Evolutionary conservation across 1,140 invertebrate genomes (phyloP), one percentile per base, ranked within the genome.

Genomic region (Trialeurodes vaporariorum): DNA sequence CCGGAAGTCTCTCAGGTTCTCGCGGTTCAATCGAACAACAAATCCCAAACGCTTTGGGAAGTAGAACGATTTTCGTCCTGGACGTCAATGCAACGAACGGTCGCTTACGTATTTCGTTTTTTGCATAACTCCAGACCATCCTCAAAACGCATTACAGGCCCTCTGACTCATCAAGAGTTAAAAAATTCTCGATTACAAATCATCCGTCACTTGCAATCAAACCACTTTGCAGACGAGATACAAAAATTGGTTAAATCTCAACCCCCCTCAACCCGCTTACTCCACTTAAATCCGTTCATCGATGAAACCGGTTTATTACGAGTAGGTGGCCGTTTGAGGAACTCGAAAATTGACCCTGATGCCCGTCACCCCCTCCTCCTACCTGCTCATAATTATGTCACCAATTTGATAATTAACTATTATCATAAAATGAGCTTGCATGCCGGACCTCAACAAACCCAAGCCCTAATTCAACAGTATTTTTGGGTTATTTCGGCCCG

Each of bases 11-110:
- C 11, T n/a, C 26, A 12, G 17, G 34, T 5, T n/a, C 61, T 24
- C 21, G 25, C 25, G 22, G 27, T 34, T 24, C 59, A 34, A 17
- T 22, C 27, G 9, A 25, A 27, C 23, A 62, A 22, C 13, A 60
- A 22, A 12, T 27, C 17, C 5, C 40, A 63, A 17, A 24, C 17
- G 25, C 23, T 11, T 13, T 27, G n/a, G 22, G 22, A 21, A 27
- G 23, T 40, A 27, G 25, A 1, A 5, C 60, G 58, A 62, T 67
- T 27, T 62, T 64, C 67, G 23, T 67, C 67, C 11, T 67, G 67
- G 67, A 64, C 27, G 60, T 11, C 22, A 64, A n/a, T 67, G 1
- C 61, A 27, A 12, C 67, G 25, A 1, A 64, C 58, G 17, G 22
- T 26, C 21, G 67, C 61, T 22, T 60, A 27, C 25, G 27, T 67